Percentiles rank a stretch among this genome's conserved stretches.
Evolutionary conservation across 2,888 invertebrate species (phyloP).

Genomic region (Metellina segmentata): DNA sequence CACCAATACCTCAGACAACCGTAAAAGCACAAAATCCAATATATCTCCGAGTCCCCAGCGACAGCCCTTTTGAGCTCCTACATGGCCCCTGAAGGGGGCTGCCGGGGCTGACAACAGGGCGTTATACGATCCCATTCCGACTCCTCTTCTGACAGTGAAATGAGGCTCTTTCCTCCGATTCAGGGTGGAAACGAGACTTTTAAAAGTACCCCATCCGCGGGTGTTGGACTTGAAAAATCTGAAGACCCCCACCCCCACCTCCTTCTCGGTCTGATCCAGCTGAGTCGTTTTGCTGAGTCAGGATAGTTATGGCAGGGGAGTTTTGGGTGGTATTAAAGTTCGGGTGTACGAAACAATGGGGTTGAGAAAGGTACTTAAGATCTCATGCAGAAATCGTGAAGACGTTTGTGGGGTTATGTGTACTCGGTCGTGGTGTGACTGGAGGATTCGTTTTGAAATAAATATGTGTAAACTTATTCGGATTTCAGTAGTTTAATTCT

Average conservation of each 20-base stretch:
- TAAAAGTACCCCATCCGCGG: not conserved
- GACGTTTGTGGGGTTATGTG: too few species aligned
- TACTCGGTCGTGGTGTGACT: not conserved
- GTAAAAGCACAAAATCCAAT: not conserved
- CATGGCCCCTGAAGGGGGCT: not conserved
- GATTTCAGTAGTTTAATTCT: too few species aligned
- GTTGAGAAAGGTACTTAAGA: not conserved
- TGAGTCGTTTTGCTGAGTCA: constrained; percentile 24
- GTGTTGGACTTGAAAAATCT: constrained; percentile 1
- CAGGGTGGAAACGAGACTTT: constrained; percentile 29
- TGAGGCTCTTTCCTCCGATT: constrained; percentile 7
- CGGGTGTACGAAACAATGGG: not conserved
- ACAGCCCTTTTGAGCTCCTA: not conserved
- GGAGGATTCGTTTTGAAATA: not conserved
- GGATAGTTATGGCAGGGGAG: constrained; percentile 34
- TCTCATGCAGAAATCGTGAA: too few species aligned
- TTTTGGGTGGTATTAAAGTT: constrained; percentile 35
- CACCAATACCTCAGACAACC: not conserved
- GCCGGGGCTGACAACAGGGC: constrained; percentile 18
- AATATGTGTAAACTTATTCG: not conserved
- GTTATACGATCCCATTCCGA: constrained; percentile 39
- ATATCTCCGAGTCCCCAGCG: not conserved
- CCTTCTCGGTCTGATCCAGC: not conserved
- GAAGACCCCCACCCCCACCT: not conserved
- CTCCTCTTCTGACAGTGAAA: constrained; percentile 9